These are phyloP conservation scores for Lycaon pictus DNA, from an alignment of 2,113 vertebrate species.

Conservation along the genomic window DNA sequence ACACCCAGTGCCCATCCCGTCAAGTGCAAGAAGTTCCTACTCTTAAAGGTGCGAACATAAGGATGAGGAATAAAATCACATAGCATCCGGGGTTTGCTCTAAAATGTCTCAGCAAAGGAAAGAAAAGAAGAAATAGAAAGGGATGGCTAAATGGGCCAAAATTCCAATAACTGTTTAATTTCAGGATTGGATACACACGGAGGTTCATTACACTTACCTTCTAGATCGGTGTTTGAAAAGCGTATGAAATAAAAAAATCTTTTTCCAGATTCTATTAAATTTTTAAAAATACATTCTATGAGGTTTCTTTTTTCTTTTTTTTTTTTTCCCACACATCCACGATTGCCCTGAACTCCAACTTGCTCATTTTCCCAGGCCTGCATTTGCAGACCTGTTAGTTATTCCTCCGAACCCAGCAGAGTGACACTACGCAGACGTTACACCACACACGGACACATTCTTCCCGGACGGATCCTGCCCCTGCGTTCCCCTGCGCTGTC, in stretches of 20 bases:
- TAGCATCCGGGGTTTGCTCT: not conserved
- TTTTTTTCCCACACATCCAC: not conserved
- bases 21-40: too few species aligned
- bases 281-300: not conserved
- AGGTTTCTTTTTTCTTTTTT: not conserved
- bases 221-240: not conserved
- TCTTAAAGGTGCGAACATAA: not conserved
- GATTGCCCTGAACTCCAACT: constrained; percentile 64
- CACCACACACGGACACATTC: constrained; percentile 7
- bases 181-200: not conserved
- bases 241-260: not conserved
- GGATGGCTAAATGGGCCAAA: not conserved
- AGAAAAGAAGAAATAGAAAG: not conserved
- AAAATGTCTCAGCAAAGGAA: constrained; percentile 51
- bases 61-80: not conserved
- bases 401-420: not conserved
- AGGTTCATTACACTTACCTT: not conserved
- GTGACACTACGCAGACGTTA: constrained; percentile 61
- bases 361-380: constrained; percentile 51
- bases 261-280: not conserved
- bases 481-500: not conserved
- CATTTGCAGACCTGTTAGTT: constrained; percentile 62
- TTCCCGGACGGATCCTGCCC: not conserved
- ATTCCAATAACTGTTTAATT: not conserved
- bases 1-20: too few species aligned